Base-by-base conservation (phyloP, 2,888 invertebrate genomes). In the Meta bourneti region DNA sequence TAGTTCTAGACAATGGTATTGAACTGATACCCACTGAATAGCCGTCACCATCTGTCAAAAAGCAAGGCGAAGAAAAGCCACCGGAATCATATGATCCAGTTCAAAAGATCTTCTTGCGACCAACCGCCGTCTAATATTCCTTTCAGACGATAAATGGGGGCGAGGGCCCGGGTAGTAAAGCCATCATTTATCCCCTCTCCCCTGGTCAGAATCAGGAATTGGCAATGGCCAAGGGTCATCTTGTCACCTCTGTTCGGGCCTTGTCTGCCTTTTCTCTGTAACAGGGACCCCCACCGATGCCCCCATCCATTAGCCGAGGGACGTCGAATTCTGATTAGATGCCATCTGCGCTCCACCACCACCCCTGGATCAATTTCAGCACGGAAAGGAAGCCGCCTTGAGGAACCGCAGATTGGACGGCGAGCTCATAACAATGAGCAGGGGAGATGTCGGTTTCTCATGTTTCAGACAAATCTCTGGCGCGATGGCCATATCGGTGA, bases 321-420 rank as follows among this genome's bases (percentile, higher is more conserved):
- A 87, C 74, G 78, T 72, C 52, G 91, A 87, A 91, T 91, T 88
- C 87, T 91, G 87, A 91, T 87, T 87, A 88, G 82, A 91, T 91
- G 91, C 87, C 87, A 91, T 91, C 87, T 87, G 91, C 78, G 87
- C 61, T 72, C 34, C 70, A 16, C 75, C 87, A 13, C 52, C 52
- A 34, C 34, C 79, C 54, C 51, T 81, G 83, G 87, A 91, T 91
- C 87, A 87, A 91, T 91, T 91, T 88, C 87, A 49, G 80, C 71
- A 74, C 52, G 20, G 52, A 52, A 20, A 51, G 49, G 54, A 34
- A 61, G 69, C 34, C 61, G 80, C 20, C 77, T 61, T 49, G 78
- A 70, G 70, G 77, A 61, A 69, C 51, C 69, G 77, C 20, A 84
- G 70, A 77, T 49, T 86, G 70, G 77, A 78, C 77, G 77, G 77